Base-by-base conservation (phyloP, 53 echinoderm and acorn worm genomes). In the Holothuria leucospilota region DNA sequence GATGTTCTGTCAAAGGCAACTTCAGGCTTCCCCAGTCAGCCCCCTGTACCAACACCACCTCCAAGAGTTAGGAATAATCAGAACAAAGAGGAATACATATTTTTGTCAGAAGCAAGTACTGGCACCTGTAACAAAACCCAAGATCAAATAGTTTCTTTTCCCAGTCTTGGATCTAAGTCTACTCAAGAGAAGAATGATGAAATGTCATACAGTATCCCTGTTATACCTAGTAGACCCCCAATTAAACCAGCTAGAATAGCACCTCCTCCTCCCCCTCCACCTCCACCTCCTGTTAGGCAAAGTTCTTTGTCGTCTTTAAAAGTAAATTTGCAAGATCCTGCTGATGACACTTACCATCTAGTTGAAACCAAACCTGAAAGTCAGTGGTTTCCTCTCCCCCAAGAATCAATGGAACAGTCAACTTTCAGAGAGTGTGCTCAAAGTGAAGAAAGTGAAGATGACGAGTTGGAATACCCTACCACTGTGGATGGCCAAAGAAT, bases 371-470 rank as follows among this genome's bases (percentile, higher is more conserved):
- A 16, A 56, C 16, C 56, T 56, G 56, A 56, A 16, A 56, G 56
- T 56, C 56, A 56, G 56, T 56, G 56, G 56, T 56, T 56, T 56
- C 56, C 56, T 13, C 56, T 56, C 4, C 13, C 81, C 1, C 20
- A 59, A 40, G 81, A 79, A 2, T 12, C 62, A 58, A 24, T 59
- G 1, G 87, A 87, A 13, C 25, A 39, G 39, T 16, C 81, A 8
- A 28, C 85, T n/a, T 90, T 90, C 52, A 85, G 77, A 62, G 90
- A 90, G 62, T 60, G 85, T 14, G 85, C 90, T 7, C 90, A 90
- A 69, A 85, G 85, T 39, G 89, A 85, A 53, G 92, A 92, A 26
- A 85, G 85, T 81, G 82, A 82, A 23, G 72, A 72, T 74, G 86
- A 86, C 21, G 85, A 85, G 52, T 84, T 85, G 30, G 88, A 92